Conservation (phyloP, 2,888 invertebrate genomes). For the Erebia palarica region DNA sequence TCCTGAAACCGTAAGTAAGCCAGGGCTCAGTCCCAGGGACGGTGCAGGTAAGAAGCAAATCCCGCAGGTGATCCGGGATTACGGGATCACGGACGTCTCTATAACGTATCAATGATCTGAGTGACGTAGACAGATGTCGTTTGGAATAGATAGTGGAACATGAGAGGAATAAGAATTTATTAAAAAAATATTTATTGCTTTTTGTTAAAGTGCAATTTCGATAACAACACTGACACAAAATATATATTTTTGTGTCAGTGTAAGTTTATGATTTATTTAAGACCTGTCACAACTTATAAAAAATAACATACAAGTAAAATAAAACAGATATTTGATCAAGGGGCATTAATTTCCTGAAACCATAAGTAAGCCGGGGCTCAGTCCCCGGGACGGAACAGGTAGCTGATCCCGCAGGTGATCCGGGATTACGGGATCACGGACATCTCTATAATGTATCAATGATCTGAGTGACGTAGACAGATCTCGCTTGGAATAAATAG, state of each 20-base stretch:
- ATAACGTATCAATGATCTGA: conserved; percentile 66
- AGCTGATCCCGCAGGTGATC: conserved; percentile 62
- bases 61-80: conserved; percentile 69
- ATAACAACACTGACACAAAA: too few species aligned
- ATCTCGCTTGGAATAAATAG: conserved; percentile 48
- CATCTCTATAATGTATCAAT: conserved; percentile 70
- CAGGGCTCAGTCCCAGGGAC: not conserved
- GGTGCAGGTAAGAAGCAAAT: conserved; percentile 26
- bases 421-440: conserved; percentile 55
- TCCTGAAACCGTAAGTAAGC: conserved; percentile 3
- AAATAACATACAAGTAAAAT: too few species aligned
- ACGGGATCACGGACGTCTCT: conserved; percentile 57
- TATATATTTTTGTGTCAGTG: too few species aligned
- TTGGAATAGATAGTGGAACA: conserved; percentile 17
- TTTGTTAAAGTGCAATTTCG: too few species aligned
- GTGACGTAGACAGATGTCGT: conserved; percentile 64
- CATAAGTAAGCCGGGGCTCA: not conserved
- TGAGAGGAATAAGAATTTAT: too few species aligned
- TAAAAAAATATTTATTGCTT: too few species aligned
- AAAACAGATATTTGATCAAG: too few species aligned
- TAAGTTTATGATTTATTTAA: too few species aligned
- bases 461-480: conserved; percentile 60
- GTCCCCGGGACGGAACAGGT: conserved; percentile 7
- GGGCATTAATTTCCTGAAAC: not conserved
- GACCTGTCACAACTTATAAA: too few species aligned